phyloP scores from a whole-genome alignment of 2,888 invertebrate genomes.

The Alitta virens region DNA sequence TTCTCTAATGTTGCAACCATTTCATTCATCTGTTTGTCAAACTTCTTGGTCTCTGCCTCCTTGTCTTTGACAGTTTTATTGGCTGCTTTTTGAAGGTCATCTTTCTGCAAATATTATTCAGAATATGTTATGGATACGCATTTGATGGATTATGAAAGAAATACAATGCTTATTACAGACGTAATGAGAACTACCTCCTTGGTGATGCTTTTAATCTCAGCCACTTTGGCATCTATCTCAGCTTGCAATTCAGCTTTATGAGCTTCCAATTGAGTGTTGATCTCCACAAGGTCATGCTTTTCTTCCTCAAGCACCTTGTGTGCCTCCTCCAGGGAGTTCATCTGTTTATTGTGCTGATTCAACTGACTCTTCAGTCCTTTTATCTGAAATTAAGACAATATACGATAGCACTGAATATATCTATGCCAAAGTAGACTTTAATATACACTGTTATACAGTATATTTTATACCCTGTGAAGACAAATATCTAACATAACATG shows the following conservation, averaged over 20 bases:
- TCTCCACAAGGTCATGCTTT: too few species aligned
- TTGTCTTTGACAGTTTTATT: constrained; percentile 4
- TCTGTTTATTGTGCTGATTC: background rate
- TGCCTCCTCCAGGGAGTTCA: background rate
- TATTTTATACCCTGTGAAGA: too few species aligned
- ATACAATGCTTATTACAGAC: too few species aligned
- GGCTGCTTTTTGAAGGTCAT: background rate
- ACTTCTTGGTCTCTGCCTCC: background rate
- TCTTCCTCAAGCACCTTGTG: too few species aligned
- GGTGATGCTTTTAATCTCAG: background rate
- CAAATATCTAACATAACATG: too few species aligned
- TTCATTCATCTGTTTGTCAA: constrained; percentile 33
- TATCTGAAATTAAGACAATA: constrained; percentile 26
- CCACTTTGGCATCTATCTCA: background rate
- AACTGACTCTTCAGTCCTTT: constrained; percentile 27
- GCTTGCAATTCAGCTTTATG: background rate
- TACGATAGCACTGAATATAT: too few species aligned
- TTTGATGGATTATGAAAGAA: too few species aligned
- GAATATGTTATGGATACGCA: too few species aligned
- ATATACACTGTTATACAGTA: too few species aligned
- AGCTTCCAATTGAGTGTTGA: too few species aligned
- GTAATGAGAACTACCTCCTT: too few species aligned
- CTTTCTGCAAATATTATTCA: background rate
- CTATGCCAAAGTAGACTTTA: too few species aligned
- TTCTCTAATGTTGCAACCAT: constrained; percentile 46